Evolutionary conservation across 2,888 invertebrate species (phyloP).

Genomic region (Bedellia somnulentella): DNA sequence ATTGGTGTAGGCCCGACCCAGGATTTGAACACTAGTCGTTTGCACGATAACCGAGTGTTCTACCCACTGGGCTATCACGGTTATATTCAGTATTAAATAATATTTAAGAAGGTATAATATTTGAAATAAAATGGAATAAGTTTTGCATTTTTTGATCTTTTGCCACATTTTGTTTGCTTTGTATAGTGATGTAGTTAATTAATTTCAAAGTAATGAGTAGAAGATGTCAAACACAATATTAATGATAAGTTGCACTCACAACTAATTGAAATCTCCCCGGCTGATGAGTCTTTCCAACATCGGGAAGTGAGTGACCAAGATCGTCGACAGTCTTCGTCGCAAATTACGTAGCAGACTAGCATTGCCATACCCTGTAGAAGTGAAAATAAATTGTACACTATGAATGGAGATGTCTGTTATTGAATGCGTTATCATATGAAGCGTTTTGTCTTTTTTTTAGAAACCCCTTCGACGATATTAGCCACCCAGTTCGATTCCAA

Average conservation of each 20-base stretch:
- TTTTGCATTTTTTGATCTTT: conserved; percentile 1
- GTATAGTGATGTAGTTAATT: not conserved
- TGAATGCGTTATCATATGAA: not conserved
- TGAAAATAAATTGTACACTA: not conserved
- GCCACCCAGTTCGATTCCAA: not conserved
- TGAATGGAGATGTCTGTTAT: not conserved
- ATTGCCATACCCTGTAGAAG: conserved; percentile 55
- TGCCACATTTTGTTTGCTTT: too few relatives aligned
- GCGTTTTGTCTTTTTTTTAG: not conserved
- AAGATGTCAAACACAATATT: not conserved
- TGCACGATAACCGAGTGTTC: too few relatives aligned
- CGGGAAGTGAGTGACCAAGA: conserved; percentile 29
- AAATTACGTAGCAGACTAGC: conserved; percentile 61
- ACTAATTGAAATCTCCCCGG: conserved; percentile 62
- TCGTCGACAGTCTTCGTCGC: conserved; percentile 54
- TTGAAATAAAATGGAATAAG: conserved; percentile 1
- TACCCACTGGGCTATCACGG: too few relatives aligned
- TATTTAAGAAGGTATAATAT: not conserved
- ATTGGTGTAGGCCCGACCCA: too few relatives aligned
- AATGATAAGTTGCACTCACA: conserved; percentile 37
- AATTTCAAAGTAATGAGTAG: not conserved
- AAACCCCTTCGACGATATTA: not conserved
- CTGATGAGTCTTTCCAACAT: conserved; percentile 53
- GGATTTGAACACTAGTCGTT: too few relatives aligned
- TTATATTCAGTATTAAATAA: too few relatives aligned